Evolutionary conservation across 2,888 invertebrate genomes (phyloP).

Genomic region (Ectemnius cavifrons): DNA sequence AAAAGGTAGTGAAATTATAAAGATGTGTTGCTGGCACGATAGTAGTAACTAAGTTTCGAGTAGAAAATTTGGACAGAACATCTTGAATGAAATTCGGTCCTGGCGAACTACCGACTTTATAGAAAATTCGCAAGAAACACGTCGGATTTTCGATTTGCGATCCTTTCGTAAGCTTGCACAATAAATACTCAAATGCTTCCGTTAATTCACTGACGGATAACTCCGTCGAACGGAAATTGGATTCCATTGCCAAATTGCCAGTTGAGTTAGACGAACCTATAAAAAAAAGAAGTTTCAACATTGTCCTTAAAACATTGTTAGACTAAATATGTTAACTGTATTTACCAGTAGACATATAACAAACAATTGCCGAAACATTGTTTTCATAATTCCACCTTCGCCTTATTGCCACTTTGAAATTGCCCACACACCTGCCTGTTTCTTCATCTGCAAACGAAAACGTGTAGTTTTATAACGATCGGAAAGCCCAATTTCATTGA

Average conservation of each 20-base stretch:
- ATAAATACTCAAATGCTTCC: constrained; percentile 81
- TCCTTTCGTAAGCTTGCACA: constrained; percentile 80
- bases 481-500: neutral
- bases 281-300: constrained; percentile 34
- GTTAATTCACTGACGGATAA: constrained; percentile 79
- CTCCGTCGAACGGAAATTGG: constrained; percentile 72
- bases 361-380: constrained; percentile 91
- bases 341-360: constrained; percentile 87
- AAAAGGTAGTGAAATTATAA: constrained; percentile 89
- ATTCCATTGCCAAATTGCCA: constrained; percentile 73
- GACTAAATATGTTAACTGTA: constrained; percentile 19
- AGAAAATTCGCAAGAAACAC: constrained; percentile 88
- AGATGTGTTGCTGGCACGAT: constrained; percentile 89
- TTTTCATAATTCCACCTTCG: constrained; percentile 94
- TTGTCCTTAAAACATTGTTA: constrained; percentile 17
- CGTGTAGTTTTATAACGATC: neutral
- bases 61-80: constrained; percentile 72
- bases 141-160: constrained; percentile 80
- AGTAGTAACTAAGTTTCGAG: constrained; percentile 83
- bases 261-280: constrained; percentile 75
- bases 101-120: constrained; percentile 83
- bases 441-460: constrained; percentile 86
- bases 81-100: constrained; percentile 76
- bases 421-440: constrained; percentile 91
- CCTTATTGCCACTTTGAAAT: constrained; percentile 90